A percentile compares a stretch with the other conserved stretches of the same genome.
phyloP scores from a whole-genome alignment of 1,140 invertebrate genomes.

The Papilio machaon region DNA sequence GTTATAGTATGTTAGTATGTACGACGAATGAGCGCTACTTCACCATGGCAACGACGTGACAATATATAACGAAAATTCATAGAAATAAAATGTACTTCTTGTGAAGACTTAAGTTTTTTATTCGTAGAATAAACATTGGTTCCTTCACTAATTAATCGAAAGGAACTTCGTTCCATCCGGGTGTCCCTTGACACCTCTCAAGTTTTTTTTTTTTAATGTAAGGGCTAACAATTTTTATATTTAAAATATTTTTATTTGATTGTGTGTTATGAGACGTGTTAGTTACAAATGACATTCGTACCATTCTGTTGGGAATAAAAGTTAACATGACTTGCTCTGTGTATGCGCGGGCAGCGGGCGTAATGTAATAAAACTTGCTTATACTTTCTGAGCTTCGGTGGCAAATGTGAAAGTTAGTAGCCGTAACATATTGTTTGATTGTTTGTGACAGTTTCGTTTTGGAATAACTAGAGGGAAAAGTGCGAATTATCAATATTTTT shows the following conservation, averaged over 20 bases:
- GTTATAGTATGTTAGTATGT: no score
- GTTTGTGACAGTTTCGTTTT: neutral
- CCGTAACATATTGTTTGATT: slow-evolving; percentile 6
- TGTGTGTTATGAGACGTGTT: neutral
- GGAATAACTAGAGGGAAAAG: neutral
- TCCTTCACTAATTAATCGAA: no score
- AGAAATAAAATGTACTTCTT: no score
- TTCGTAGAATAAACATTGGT: no score
- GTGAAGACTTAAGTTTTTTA: no score
- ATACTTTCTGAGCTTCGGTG: neutral
- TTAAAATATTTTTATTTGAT: slow-evolving; percentile 5
- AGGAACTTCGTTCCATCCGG: no score
- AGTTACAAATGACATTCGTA: slow-evolving; percentile 3
- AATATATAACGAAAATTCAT: no score
- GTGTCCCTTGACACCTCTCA: no score
- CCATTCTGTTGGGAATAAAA: slow-evolving; percentile 1
- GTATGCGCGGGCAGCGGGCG: neutral
- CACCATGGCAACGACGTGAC: no score
- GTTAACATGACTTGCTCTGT: neutral
- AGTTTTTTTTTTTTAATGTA: no score
- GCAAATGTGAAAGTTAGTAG: slow-evolving; percentile 15
- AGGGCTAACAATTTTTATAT: no score
- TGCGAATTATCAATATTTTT: neutral
- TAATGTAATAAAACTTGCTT: slow-evolving; percentile 2
- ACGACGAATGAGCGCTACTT: no score